Base-by-base conservation (phyloP, 2,888 invertebrate species). In the Spilosoma lubricipeda region DNA sequence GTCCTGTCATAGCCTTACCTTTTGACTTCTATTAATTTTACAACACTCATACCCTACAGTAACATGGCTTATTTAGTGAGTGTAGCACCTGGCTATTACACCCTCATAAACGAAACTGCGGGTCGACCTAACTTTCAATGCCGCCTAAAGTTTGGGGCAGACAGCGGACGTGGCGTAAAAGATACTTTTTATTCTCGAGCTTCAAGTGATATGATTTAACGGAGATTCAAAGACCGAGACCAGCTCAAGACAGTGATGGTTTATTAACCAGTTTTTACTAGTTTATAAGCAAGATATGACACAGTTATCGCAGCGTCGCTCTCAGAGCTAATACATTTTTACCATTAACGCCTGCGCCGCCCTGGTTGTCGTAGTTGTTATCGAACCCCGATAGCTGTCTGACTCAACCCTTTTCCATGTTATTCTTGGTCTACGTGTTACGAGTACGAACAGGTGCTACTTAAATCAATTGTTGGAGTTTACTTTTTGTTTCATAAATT, bases 41-140 rank as follows among this genome's bases (percentile, higher is more conserved):
- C 48, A n/a, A 11, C 11, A 3, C 8, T 56, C n/a, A 9, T n/a
- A 27, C n/a, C 59, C 4, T 27, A 27, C 59, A 59, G 27, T 59
- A 27, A 59, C 9, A 59, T 15, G n/a, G 27, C 4, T 59, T 59
- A 59, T 27, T 9, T 39, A 39, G 39, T 59, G 59, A 9, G 59
- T 27, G 59, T 59, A 59, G n/a, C 59, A 59, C 59, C 59, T 59
- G 59, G 59, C 59, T 59, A 27, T 27, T 59, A 59, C n/a, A 59
- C n/a, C 59, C 4, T 59, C 59, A 59, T 59, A 27, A 59, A 27
- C 27, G 15, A 27, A 59, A 27, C 13, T 11, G 1, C 0, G 59
- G 27, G 27, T 27, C 59, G 15, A 59, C 13, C 27, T 27, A 27
- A 59, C 59, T 27, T 59, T 59, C 13, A 27, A 27, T 13, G 13